Base-by-base conservation (phyloP, 1,140 invertebrate species). In the Anagrus nilaparvatae region DNA sequence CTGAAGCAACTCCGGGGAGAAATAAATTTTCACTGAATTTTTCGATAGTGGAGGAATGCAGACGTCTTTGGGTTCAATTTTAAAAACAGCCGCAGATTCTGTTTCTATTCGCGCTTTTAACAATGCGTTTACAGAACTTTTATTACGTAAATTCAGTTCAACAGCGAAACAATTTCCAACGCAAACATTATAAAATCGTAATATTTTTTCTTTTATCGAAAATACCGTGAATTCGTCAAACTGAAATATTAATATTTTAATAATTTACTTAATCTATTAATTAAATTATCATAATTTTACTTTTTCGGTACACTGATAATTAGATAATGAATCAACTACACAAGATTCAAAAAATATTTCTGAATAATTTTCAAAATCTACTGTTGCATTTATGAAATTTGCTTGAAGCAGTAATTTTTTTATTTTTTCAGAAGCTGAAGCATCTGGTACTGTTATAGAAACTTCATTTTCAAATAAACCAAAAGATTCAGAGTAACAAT, bases 281-380 rank as follows among this genome's bases (percentile, higher is more conserved):
- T n/a, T n/a, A n/a, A n/a, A n/a, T n/a, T n/a, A n/a, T n/a, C n/a
- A n/a, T n/a, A 27, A 20, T 29, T 31, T 43, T 30, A 20, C 8
- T 10, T 31, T 47, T 28, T 48, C 40, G 6, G n/a, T n/a, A n/a
- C n/a, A n/a, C n/a, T n/a, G n/a, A 55, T 25, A 60, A 49, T 16
- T 55, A 34, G 10, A 54, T 31, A n/a, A n/a, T 1, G 33, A 23
- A 18, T 62, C 45, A 6, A 61, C 51, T 7, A 63, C 29, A 31
- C 56, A 32, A 36, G 55, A 63, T 14, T 59, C 54, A 12, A 43
- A 31, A 35, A 65, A 65, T 18, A 61, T 62, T 13, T 39, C 35
- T 7, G 53, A 43, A 4, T 55, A 37, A 41, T 63, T 43, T 5
- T 52, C 7, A 20, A 63, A 60, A 39, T 64, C 51, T 7, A 65